phyloP scores from a whole-genome alignment of 2,113 vertebrate genomes.

The Uria aalge region DNA sequence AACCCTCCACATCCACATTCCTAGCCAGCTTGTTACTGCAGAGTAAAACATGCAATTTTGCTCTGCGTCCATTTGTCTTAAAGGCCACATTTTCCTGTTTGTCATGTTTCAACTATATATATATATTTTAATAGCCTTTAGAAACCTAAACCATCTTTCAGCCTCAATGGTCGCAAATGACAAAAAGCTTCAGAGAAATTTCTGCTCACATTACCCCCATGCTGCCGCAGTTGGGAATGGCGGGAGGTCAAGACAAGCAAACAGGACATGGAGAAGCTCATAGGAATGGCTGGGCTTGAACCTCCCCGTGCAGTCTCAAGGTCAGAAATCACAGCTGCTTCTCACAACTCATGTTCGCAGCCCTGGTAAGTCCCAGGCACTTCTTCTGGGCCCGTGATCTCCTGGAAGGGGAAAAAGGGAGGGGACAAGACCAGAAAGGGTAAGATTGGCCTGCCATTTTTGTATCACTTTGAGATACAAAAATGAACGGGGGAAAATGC shows the following conservation, averaged over 20 bases:
- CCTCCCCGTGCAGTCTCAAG: not conserved
- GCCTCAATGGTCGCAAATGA: not conserved
- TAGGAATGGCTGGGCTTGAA: not conserved
- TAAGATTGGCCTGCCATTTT: not conserved
- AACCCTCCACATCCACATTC: not conserved
- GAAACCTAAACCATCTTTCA: not conserved
- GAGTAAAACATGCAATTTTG: not conserved
- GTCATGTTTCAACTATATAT: not conserved
- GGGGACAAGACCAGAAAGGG: not conserved
- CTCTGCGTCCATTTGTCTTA: not conserved
- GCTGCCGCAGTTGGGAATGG: not conserved
- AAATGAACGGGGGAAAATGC: not conserved
- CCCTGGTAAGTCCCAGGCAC: not conserved
- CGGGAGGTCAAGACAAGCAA: not conserved
- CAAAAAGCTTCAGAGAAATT: not conserved
- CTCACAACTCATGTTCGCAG: not conserved
- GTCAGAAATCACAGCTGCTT: not conserved
- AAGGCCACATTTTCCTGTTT: not conserved
- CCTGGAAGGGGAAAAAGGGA: not conserved
- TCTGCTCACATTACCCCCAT: fast-evolving
- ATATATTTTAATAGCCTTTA: not conserved
- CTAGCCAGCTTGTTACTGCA: not conserved
- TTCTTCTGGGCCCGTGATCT: not conserved
- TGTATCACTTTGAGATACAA: not conserved
- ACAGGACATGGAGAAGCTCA: fast-evolving